Conservation (phyloP, 2,888 invertebrate species). For the Ptilodon capucinus region DNA sequence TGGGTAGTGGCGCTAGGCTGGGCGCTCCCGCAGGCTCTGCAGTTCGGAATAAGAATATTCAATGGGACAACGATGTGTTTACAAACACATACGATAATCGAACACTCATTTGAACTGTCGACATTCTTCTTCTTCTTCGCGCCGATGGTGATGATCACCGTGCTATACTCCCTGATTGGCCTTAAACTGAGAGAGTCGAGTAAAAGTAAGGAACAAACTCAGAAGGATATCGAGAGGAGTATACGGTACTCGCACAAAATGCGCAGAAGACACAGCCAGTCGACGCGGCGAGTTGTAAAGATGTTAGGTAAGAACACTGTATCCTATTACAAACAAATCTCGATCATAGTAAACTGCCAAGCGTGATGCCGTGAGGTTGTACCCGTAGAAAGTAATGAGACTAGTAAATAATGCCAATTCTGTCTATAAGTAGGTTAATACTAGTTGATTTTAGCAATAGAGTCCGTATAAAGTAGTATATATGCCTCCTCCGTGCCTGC, state of each 20-base stretch:
- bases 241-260: conserved; percentile 46
- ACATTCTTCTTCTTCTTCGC: conserved; percentile 88
- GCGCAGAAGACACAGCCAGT: conserved; percentile 75
- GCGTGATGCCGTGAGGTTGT: no score
- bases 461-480: no score
- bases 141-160: conserved; percentile 89
- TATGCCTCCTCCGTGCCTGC: no score
- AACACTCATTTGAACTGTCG: conserved; percentile 87
- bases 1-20: conserved; percentile 90
- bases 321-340: no score
- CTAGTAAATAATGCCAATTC: no score
- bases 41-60: conserved; percentile 67
- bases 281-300: conserved; percentile 87
- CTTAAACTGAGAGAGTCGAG: conserved; percentile 81
- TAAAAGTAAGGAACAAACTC: conserved; percentile 50
- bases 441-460: no score
- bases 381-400: no score
- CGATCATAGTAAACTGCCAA: no score
- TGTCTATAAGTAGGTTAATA: no score
- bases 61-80: conserved; percentile 72
- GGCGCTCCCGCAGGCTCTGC: conserved; percentile 87
- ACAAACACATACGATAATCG: conserved; percentile 76
- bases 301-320: conserved; percentile 85
- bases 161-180: conserved; percentile 87
- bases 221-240: conserved; percentile 43